These are phyloP conservation scores for Ochropacha duplaris DNA, from an alignment of 2,888 invertebrate genomes.

Conservation along the genomic window DNA sequence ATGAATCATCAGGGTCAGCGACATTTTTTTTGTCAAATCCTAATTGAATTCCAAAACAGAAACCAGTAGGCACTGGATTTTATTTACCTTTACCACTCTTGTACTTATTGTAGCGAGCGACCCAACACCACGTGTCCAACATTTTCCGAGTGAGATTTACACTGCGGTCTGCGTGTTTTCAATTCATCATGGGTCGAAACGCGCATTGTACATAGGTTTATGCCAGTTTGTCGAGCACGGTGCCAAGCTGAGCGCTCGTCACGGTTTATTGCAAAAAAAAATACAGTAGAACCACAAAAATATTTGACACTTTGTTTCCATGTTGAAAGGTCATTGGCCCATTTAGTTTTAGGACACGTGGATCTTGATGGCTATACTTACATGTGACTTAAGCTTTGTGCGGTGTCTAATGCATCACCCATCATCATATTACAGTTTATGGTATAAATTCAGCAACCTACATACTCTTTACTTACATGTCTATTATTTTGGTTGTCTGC, in stretches of 20 bases:
- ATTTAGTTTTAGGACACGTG: neutral
- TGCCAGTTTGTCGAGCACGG: neutral
- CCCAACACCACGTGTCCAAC: neutral
- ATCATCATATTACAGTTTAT: too few species aligned
- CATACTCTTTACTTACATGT: too few species aligned
- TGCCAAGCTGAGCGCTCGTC: neutral
- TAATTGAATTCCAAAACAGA: neutral
- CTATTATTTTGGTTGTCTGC: too few species aligned
- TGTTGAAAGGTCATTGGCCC: neutral
- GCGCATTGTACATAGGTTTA: neutral
- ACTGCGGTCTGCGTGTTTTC: constrained; percentile 18
- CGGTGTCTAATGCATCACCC: neutral
- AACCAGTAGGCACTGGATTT: neutral
- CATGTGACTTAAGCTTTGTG: neutral
- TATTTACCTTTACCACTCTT: neutral
- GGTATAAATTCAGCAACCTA: too few species aligned
- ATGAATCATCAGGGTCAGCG: neutral
- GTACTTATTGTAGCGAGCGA: neutral
- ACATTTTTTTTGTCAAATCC: neutral
- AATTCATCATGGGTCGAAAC: neutral
- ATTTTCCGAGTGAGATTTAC: neutral
- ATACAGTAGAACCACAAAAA: neutral
- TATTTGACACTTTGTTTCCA: neutral
- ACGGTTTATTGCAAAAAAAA: constrained; percentile 1
- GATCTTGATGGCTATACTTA: neutral